Evolutionary conservation across 2,888 invertebrate genomes (phyloP).

Genomic region (Agrypnus murinus): DNA sequence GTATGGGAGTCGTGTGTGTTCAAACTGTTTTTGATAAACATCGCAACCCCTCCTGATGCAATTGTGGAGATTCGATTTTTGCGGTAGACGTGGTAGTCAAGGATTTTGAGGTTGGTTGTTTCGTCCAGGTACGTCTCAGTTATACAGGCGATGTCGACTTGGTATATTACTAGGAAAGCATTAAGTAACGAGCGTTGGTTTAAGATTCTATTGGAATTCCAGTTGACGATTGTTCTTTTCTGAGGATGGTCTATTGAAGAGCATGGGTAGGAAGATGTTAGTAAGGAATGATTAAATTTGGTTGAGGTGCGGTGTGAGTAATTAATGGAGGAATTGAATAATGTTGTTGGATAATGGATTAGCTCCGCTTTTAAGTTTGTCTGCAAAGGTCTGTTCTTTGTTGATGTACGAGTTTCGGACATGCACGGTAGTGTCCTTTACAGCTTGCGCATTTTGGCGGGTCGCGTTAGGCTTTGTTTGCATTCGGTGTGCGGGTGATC

Average conservation of each 20-base stretch:
- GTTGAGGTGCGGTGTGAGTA: too few species aligned
- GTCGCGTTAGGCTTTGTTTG: background rate
- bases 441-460: slow-evolving; percentile 3
- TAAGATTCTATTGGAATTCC: too few species aligned
- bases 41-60: background rate
- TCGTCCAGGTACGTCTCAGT: background rate
- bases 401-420: background rate
- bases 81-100: too few species aligned
- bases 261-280: background rate
- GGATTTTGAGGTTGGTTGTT: too few species aligned
- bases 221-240: background rate
- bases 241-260: background rate
- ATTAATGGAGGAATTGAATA: too few species aligned
- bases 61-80: too few species aligned
- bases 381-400: background rate
- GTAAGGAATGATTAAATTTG: background rate
- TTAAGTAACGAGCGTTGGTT: too few species aligned
- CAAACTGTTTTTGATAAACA: background rate
- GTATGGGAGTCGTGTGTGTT: background rate
- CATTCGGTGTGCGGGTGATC: slow-evolving; percentile 7
- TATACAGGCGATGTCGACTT: too few species aligned
- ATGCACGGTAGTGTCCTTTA: background rate
- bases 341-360: too few species aligned
- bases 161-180: too few species aligned
- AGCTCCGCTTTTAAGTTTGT: background rate